Conservation (phyloP, 2,888 invertebrate genomes). For the Hydroisotoma schaefferi region DNA sequence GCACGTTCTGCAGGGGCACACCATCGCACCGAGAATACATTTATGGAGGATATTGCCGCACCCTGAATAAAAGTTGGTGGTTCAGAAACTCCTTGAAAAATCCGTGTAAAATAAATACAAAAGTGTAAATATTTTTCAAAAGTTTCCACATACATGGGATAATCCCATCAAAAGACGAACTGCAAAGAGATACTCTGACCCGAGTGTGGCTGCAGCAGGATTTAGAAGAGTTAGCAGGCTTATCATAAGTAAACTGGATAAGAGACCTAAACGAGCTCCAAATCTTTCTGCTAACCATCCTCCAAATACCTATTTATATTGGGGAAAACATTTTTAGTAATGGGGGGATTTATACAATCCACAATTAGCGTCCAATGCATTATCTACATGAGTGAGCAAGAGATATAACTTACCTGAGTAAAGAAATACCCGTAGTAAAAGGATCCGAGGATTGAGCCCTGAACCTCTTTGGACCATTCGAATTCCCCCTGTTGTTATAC, state of each 20-base stretch:
- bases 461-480: conserved; percentile 57
- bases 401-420: conserved; percentile 45
- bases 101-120: too few species aligned
- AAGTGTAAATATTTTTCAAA: too few species aligned
- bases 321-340: background rate
- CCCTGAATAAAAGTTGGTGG: conserved; percentile 41
- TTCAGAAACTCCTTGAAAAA: background rate
- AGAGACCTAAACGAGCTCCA: conserved; percentile 53
- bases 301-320: conserved; percentile 51
- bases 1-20: conserved; percentile 54
- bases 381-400: background rate
- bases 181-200: conserved; percentile 52
- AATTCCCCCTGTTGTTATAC: conserved; percentile 54
- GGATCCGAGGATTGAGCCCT: conserved; percentile 57
- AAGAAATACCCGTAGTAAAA: conserved; percentile 58
- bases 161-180: conserved; percentile 55
- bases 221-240: conserved; percentile 55
- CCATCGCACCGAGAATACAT: conserved; percentile 51
- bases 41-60: conserved; percentile 45
- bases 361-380: background rate
- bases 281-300: conserved; percentile 54
- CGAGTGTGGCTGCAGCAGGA: conserved; percentile 54
- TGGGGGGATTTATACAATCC: background rate
- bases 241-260: conserved; percentile 52
- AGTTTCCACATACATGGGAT: too few species aligned